Conservation (phyloP, 2,888 invertebrate genomes). For the Drepanosiphum platanoidis region DNA sequence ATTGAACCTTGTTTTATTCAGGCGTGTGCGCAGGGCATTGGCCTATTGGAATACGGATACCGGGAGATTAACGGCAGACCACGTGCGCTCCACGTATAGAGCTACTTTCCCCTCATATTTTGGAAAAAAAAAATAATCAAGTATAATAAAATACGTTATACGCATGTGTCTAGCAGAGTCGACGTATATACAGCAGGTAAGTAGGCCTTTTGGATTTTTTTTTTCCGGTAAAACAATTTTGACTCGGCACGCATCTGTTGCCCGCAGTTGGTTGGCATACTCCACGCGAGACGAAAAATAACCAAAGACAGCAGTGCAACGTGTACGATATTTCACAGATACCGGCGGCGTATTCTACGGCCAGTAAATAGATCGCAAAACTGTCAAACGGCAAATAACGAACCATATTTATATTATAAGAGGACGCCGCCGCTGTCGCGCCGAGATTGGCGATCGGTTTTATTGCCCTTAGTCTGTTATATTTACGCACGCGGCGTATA, state of each 20-base stretch:
- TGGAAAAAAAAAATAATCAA: background rate
- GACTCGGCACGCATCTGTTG: conserved; percentile 12
- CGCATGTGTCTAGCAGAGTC: background rate
- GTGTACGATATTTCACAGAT: background rate
- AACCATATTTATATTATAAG: background rate
- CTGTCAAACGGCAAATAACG: background rate
- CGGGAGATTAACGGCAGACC: conserved; percentile 24
- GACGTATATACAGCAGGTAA: background rate
- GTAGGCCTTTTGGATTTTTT: conserved; percentile 30
- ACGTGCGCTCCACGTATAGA: background rate
- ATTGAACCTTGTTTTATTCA: conserved; percentile 53
- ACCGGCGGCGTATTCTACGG: background rate
- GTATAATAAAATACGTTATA: background rate
- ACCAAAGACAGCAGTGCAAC: background rate
- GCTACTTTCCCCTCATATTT: conserved; percentile 49
- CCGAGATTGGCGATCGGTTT: background rate
- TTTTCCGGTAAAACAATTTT: conserved; percentile 4
- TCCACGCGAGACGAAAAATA: background rate
- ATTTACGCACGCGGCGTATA: background rate
- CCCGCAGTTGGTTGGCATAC: background rate
- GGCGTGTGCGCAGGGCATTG: conserved; percentile 39
- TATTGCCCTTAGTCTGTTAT: background rate
- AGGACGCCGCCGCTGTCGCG: background rate
- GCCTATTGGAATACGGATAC: conserved; percentile 43
- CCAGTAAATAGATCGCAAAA: background rate